phyloP scores from a whole-genome alignment of 2,888 invertebrate species.

The Pyralis farinalis region DNA sequence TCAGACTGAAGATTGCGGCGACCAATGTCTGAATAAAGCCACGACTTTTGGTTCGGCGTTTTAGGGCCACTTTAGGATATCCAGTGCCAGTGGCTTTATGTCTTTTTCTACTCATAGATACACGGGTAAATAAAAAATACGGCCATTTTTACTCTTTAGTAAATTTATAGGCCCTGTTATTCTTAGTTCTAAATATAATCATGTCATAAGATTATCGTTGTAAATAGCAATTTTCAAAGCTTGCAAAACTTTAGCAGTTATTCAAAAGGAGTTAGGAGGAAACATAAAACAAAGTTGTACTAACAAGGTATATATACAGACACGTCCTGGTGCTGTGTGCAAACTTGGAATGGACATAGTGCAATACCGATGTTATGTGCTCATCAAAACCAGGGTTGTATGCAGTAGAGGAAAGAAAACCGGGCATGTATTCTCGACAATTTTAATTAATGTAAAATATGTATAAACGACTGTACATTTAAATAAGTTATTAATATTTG shows the following conservation, averaged over 20 bases:
- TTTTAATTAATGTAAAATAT: constrained; percentile 71
- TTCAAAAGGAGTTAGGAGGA: constrained; percentile 47
- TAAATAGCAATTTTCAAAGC: constrained; percentile 38
- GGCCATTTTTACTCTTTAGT: constrained; percentile 6
- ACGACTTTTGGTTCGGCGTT: no score
- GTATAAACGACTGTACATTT: constrained; percentile 70
- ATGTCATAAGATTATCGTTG: constrained; percentile 23
- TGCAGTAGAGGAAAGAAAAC: constrained; percentile 42
- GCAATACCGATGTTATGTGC: constrained; percentile 3
- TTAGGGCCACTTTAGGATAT: no score
- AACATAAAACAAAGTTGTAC: constrained; percentile 26
- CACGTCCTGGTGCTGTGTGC: constrained; percentile 17
- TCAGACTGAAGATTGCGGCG: no score
- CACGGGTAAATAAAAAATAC: neutral
- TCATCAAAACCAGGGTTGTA: constrained; percentile 26
- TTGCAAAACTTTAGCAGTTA: constrained; percentile 58
- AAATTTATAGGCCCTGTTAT: constrained; percentile 5
- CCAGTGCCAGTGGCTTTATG: no score
- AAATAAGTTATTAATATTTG: constrained; percentile 60
- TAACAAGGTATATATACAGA: constrained; percentile 14
- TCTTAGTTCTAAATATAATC: neutral
- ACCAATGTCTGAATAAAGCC: no score
- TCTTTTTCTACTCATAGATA: no score
- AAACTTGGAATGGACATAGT: constrained; percentile 9
- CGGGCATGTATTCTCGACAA: constrained; percentile 58